These are phyloP conservation scores for Tribolium castaneum DNA, from an alignment of 1,140 invertebrate species.

Conservation along the genomic window DNA sequence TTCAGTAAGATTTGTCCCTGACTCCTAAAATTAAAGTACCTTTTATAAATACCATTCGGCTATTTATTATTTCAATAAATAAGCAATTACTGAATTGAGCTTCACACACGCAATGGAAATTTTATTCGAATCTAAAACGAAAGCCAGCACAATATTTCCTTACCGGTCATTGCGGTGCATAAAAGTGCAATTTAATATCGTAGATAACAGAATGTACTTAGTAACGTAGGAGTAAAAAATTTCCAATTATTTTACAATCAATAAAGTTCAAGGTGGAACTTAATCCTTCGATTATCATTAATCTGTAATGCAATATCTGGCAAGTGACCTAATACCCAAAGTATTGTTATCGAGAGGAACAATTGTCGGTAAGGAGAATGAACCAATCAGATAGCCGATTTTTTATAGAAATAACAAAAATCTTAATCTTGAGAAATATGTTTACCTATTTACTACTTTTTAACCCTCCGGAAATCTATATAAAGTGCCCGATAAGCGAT, in stretches of 20 bases:
- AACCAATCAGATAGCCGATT: conserved; percentile 14
- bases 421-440: conserved; percentile 22
- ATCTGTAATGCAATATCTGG: conserved; percentile 5
- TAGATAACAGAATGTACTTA: background rate
- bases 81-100: background rate
- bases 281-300: conserved; percentile 18
- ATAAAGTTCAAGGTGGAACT: conserved; percentile 9
- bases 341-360: conserved; percentile 16
- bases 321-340: conserved; percentile 5
- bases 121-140: background rate
- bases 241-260: background rate
- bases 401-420: conserved; percentile 27
- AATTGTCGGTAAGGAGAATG: conserved; percentile 26
- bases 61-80: background rate
- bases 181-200: background rate
- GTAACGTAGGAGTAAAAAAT: background rate
- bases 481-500: background rate
- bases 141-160: background rate
- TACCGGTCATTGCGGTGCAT: background rate
- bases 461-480: background rate
- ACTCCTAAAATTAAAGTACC: background rate
- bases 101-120: background rate
- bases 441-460: conserved; percentile 17
- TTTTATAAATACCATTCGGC: background rate
- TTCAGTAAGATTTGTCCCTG: background rate